phyloP scores from a whole-genome alignment of 2,113 vertebrate species.

The Odocoileus hemionus region DNA sequence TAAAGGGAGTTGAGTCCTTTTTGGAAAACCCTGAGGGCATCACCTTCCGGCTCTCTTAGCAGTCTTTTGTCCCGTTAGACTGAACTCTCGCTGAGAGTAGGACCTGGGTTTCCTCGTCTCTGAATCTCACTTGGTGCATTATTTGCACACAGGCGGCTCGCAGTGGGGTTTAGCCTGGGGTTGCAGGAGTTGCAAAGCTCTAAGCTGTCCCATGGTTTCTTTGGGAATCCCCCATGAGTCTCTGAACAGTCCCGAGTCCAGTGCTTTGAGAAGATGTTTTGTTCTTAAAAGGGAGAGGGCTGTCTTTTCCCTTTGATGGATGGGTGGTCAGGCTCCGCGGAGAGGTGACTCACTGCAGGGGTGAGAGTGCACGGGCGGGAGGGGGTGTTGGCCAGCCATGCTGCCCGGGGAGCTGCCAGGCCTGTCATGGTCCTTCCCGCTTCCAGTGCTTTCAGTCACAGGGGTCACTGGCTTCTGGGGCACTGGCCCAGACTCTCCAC shows the following conservation, averaged over 20 bases:
- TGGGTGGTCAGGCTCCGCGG: not conserved
- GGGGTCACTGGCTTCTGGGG: not conserved
- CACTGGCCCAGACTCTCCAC: not conserved
- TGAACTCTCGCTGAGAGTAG: not conserved
- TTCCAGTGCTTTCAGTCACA: not conserved
- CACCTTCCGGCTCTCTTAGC: not conserved
- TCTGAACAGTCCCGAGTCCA: not conserved
- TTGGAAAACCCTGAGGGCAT: not conserved
- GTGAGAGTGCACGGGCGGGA: not conserved
- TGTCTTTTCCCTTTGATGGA: conserved; percentile 30
- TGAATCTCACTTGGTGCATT: no score
- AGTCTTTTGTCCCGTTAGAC: not conserved
- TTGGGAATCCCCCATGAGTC: not conserved
- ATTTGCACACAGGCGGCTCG: not conserved
- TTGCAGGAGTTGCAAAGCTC: not conserved
- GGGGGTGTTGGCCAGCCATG: not conserved
- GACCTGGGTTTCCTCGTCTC: not conserved
- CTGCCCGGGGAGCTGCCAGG: not conserved
- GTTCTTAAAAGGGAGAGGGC: conserved; percentile 41
- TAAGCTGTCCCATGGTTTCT: not conserved
- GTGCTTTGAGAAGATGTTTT: conserved; percentile 53
- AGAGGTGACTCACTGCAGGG: conserved; percentile 34
- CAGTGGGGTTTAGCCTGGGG: not conserved
- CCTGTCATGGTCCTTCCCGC: not conserved
- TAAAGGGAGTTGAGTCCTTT: not conserved